Evolutionary conservation across 2,797 vertebrate genomes (phyloP).

Genomic region (Rousettus madagascariensis): DNA sequence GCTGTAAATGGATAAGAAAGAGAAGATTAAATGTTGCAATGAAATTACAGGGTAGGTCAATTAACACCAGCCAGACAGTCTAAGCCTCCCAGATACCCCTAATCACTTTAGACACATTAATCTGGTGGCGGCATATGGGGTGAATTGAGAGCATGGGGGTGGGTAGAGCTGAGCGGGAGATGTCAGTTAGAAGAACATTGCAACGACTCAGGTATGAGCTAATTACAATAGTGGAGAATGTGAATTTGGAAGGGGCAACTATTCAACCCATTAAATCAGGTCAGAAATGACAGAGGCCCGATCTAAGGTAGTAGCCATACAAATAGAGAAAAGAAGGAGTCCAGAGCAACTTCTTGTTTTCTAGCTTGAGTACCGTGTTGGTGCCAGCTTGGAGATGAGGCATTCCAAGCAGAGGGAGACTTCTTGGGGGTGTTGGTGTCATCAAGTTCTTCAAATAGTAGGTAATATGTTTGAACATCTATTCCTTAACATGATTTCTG

Average conservation of each 20-base stretch:
- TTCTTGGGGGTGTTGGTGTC: not conserved
- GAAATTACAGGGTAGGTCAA: not conserved
- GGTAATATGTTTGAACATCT: not conserved
- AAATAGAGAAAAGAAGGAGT: not conserved
- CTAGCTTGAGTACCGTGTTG: not conserved
- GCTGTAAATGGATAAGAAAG: not conserved
- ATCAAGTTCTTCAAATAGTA: not conserved
- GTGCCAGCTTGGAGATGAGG: not conserved
- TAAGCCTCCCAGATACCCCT: not conserved
- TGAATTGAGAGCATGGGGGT: not conserved
- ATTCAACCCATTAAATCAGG: not conserved
- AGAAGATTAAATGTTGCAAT: not conserved
- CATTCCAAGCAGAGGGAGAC: not conserved
- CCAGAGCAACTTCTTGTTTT: not conserved
- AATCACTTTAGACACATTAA: not conserved
- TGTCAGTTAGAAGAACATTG: not conserved
- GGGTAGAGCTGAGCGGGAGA: not conserved
- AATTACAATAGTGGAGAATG: not conserved
- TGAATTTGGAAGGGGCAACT: not conserved
- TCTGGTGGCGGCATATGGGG: not conserved
- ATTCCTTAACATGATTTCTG: not conserved
- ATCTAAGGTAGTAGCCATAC: not conserved
- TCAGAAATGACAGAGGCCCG: not conserved
- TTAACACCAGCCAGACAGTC: not conserved
- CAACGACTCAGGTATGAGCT: not conserved